Percentiles rank a stretch among this genome's conserved stretches.
phyloP scores from a whole-genome alignment of 2,888 invertebrate species.

The Prenolepis imparis region DNA sequence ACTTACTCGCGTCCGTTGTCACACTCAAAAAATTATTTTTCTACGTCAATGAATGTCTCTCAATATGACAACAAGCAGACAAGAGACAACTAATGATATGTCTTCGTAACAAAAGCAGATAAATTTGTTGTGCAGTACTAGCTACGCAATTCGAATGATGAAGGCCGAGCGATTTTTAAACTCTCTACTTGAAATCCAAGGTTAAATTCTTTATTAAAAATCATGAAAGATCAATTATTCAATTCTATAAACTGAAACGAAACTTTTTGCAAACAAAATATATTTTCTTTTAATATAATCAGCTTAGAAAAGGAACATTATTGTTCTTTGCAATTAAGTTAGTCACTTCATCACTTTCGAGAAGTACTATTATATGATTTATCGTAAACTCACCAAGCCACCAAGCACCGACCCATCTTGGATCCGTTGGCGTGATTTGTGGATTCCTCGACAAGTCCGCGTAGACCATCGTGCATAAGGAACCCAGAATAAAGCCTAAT shows the following conservation, averaged over 20 bases:
- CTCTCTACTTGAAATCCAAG: not conserved
- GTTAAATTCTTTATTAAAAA: slow-evolving; percentile 14
- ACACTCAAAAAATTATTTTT: slow-evolving; percentile 52
- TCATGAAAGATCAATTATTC: not conserved
- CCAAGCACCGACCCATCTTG: slow-evolving; percentile 98
- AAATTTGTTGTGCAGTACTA: slow-evolving; percentile 8
- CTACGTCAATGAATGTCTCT: slow-evolving; percentile 45
- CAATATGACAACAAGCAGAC: slow-evolving; percentile 16
- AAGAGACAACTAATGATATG: slow-evolving; percentile 48
- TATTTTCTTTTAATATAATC: not conserved
- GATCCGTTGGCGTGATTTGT: slow-evolving; percentile 92
- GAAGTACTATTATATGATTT: not conserved
- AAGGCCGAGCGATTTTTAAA: slow-evolving; percentile 1
- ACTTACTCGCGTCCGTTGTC: not conserved
- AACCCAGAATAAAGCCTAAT: slow-evolving; percentile 95
- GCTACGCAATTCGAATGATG: not conserved
- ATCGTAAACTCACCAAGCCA: slow-evolving; percentile 92
- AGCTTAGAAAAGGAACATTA: not conserved
- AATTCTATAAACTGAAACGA: not conserved
- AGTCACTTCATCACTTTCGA: not conserved
- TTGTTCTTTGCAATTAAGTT: not conserved
- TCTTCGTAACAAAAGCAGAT: slow-evolving; percentile 11
- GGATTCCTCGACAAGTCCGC: slow-evolving; percentile 92
- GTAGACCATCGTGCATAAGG: slow-evolving; percentile 95
- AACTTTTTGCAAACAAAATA: not conserved